Evolutionary conservation across 2,888 invertebrate species (phyloP).

Genomic region (Synergus umbraculus): DNA sequence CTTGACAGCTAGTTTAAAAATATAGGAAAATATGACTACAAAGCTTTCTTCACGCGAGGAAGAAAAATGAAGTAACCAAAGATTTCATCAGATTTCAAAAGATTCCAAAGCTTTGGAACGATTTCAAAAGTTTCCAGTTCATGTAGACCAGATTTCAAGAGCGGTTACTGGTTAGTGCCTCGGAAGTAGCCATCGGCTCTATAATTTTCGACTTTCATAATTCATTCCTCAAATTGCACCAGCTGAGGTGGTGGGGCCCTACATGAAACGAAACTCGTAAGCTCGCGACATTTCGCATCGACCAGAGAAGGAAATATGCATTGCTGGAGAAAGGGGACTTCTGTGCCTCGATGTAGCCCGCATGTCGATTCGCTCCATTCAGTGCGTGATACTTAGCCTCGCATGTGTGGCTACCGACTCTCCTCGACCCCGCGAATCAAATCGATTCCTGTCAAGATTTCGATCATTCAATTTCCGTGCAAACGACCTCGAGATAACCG

Average conservation of each 20-base stretch:
- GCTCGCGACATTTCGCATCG: constrained; percentile 56
- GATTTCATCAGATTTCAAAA: too few species aligned
- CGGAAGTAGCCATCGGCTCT: neutral
- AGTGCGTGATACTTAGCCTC: constrained; percentile 71
- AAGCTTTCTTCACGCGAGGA: too few species aligned
- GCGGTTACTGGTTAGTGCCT: too few species aligned
- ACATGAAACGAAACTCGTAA: constrained; percentile 42
- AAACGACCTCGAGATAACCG: neutral
- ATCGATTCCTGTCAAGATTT: neutral
- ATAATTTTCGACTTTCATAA: constrained; percentile 20
- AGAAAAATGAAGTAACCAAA: too few species aligned
- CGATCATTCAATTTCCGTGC: neutral
- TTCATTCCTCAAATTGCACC: constrained; percentile 17
- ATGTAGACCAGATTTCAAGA: too few species aligned
- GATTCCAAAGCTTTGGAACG: too few species aligned
- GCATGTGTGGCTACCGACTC: constrained; percentile 61
- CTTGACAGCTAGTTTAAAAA: too few species aligned
- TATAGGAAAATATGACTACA: too few species aligned
- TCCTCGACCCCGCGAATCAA: constrained; percentile 16
- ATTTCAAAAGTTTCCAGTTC: too few species aligned
- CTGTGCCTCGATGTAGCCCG: constrained; percentile 55
- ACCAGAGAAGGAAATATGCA: constrained; percentile 61
- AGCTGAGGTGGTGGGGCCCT: constrained; percentile 47
- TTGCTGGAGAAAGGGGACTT: constrained; percentile 72
- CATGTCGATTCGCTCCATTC: constrained; percentile 71